Evolutionary conservation across 1,140 invertebrate genomes (phyloP).

Genomic region (Euwallacea fornicatus): DNA sequence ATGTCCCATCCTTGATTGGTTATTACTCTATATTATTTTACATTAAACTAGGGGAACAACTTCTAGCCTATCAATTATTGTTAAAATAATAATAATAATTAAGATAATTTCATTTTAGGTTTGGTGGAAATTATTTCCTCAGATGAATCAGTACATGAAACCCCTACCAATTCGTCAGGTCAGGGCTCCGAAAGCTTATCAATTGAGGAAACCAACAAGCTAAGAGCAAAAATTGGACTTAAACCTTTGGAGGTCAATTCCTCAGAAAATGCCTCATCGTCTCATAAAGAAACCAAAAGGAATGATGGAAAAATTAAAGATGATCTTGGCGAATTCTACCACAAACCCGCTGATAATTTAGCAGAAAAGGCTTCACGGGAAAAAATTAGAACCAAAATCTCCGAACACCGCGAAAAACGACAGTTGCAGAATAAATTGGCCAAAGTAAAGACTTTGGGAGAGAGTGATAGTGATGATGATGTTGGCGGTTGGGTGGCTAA

Average conservation of each 20-base stretch:
- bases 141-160: slow-evolving; percentile 5
- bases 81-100: too few species aligned
- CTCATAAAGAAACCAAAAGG: slow-evolving; percentile 46
- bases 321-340: slow-evolving; percentile 88
- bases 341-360: slow-evolving; percentile 87
- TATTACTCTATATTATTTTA: too few species aligned
- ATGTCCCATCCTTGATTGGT: too few species aligned
- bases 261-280: slow-evolving; percentile 46
- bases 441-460: slow-evolving; percentile 70
- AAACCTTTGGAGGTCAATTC: slow-evolving; percentile 82
- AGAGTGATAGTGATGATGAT: slow-evolving; percentile 73
- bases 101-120: slow-evolving; percentile 42
- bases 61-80: too few species aligned
- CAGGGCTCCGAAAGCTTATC: slow-evolving; percentile 65
- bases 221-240: slow-evolving; percentile 89
- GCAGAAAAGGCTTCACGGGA: slow-evolving; percentile 74
- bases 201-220: slow-evolving; percentile 88
- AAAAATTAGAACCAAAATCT: slow-evolving; percentile 80
- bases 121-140: slow-evolving; percentile 48
- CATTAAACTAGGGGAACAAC: too few species aligned
- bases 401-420: slow-evolving; percentile 76
- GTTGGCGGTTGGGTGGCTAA: slow-evolving; percentile 80
- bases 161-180: slow-evolving; percentile 9
- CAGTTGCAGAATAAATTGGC: slow-evolving; percentile 73
- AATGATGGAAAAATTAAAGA: slow-evolving; percentile 66